Evolutionary conservation across 2,888 invertebrate species (phyloP), one percentile per base, ranked within the genome.

Genomic region (Druceiella hillmani): DNA sequence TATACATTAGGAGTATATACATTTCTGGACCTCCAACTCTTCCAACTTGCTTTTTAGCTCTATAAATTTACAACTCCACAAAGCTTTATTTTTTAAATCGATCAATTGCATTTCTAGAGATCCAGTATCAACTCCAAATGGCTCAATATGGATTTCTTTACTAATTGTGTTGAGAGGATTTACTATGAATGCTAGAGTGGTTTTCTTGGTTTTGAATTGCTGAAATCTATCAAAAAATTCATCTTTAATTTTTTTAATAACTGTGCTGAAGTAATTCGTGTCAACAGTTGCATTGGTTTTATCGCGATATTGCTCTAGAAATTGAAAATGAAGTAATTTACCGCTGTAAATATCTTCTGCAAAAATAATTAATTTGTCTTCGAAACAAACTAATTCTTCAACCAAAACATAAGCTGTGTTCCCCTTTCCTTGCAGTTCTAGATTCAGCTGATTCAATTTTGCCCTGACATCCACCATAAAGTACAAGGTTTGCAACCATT

Each of bases 381-480:
- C 35, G 32, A 42, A 42, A 37, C 31, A 38, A 37, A 34, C 27
- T 31, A 41, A 30, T 33, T 41, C 41, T 38, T 34, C 38, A 31
- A 38, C 25, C 34, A 38, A 38, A 32, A 31, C 20, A 41, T 38
- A 37, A 12, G 28, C 28, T 4, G 31, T 34, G 43, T 45, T 48
- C 44, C 46, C 47, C 41, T 50, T 52, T 44, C 48, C 48, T 50
- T 50, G 50, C 41, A 51, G 43, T 51, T 53, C 50, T 49, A 39
- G 36, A 45, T 50, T 50, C 10, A 50, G 47, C 27, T 48, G 41
- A 47, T 48, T 48, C 43, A 49, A 43, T 51, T 38, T 31, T 13
- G 26, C 26, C 17, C 27, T 32, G 14, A 31, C 26, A 15, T 38
- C 32, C 25, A 38, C 38, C 38, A 38, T 38, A 38, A 38, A 38